These are phyloP conservation scores for Microctonus hyperodae DNA, from an alignment of 2,888 invertebrate genomes.

Conservation along the genomic window DNA sequence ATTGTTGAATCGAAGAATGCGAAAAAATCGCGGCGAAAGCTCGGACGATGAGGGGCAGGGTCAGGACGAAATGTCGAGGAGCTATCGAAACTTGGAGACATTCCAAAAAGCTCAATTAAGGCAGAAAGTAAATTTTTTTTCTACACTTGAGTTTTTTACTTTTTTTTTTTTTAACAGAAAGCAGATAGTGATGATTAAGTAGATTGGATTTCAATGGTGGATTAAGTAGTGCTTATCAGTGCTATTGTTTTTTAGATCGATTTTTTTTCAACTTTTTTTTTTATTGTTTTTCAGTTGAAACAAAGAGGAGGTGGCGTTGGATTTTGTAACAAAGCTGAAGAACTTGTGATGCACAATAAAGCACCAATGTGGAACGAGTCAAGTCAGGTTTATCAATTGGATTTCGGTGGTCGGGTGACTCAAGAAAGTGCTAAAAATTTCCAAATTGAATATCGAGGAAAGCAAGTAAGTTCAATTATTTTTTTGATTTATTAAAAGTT, in stretches of 20 bases:
- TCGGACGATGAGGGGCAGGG: constrained; percentile 79
- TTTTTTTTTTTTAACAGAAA: neutral
- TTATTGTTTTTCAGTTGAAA: constrained; percentile 71
- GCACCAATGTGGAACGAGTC: constrained; percentile 99
- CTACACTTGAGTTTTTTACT: neutral
- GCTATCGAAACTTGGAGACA: constrained; percentile 86
- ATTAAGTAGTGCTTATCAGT: neutral
- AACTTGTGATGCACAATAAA: constrained; percentile 97
- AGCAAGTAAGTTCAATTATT: constrained; percentile 92
- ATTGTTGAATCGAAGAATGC: constrained; percentile 75
- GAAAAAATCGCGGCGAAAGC: constrained; percentile 81
- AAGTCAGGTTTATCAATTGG: constrained; percentile 98
- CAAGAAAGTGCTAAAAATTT: constrained; percentile 99
- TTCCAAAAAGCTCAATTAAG: constrained; percentile 91
- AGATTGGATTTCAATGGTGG: neutral
- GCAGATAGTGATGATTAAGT: neutral
- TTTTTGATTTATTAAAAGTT: too few species aligned
- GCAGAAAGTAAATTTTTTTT: constrained; percentile 75
- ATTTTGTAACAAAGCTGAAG: constrained; percentile 61
- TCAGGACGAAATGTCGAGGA: constrained; percentile 67
- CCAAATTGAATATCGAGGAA: constrained; percentile 96
- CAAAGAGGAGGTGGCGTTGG: constrained; percentile 53
- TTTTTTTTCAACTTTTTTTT: constrained; percentile 20
- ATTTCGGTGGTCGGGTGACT: constrained; percentile 98
- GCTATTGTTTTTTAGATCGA: neutral